Conservation (phyloP, 2,113 vertebrate species). For the Rana temporaria region DNA sequence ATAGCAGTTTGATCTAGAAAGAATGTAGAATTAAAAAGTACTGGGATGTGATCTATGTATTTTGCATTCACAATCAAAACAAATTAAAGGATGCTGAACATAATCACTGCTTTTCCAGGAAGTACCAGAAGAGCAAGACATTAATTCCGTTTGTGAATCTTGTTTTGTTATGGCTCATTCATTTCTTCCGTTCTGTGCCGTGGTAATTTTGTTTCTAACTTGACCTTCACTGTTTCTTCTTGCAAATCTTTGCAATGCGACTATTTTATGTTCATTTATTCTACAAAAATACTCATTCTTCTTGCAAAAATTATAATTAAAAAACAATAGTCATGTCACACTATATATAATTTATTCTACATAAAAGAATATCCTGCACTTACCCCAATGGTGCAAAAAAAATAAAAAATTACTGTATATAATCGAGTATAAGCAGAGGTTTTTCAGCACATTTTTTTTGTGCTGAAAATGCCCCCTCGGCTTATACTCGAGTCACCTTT, state of each 20-base stretch:
- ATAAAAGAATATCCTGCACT: too few relatives aligned
- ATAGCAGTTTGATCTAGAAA: too few relatives aligned
- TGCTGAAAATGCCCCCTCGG: too few relatives aligned
- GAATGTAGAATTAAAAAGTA: too few relatives aligned
- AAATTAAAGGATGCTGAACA: constrained; percentile 4
- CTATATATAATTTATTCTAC: too few relatives aligned
- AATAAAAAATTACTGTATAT: too few relatives aligned
- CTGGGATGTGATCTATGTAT: not conserved
- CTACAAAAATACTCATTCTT: not conserved
- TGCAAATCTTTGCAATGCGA: not conserved
- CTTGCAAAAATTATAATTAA: too few relatives aligned
- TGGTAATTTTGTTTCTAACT: constrained; percentile 30
- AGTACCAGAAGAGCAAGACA: not conserved
- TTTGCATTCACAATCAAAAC: not conserved
- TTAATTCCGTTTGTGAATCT: constrained; percentile 7
- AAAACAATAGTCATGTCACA: too few relatives aligned
- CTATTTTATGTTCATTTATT: not conserved
- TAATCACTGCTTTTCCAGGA: constrained; percentile 18
- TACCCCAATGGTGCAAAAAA: too few relatives aligned
- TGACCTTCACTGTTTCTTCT: constrained; percentile 18
- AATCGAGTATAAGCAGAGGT: too few relatives aligned
- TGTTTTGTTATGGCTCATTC: constrained; percentile 15
- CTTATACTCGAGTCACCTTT: too few relatives aligned
- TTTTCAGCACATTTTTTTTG: too few relatives aligned
- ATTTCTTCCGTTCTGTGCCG: constrained; percentile 3